A percentile compares a stretch with the other conserved stretches of the same genome.
These are phyloP conservation scores for Panagrolaimus sp. DNA, from an alignment of 1,140 invertebrate species.

Conservation along the genomic window DNA sequence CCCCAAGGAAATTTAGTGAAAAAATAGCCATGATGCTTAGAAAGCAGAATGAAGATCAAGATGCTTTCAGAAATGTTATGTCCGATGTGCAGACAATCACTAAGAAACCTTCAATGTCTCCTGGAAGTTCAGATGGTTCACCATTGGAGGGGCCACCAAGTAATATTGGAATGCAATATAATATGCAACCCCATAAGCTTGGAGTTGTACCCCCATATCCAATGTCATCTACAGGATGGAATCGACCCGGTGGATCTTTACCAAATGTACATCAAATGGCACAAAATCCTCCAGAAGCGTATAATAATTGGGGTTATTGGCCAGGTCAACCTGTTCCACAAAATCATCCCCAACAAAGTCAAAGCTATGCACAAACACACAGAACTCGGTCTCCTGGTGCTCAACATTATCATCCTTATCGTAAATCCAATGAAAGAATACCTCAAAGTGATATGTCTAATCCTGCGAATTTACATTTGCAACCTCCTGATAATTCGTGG, in stretches of 20 bases:
- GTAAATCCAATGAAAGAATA: slow-evolving; percentile 1
- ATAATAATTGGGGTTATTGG: background rate
- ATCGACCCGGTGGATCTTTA: slow-evolving; percentile 43
- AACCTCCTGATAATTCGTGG: slow-evolving; percentile 39
- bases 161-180: background rate
- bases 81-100: slow-evolving; percentile 51
- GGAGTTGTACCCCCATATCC: background rate
- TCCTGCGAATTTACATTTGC: slow-evolving; percentile 26
- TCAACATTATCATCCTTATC: slow-evolving; percentile 37
- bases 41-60: slow-evolving; percentile 55
- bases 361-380: slow-evolving; percentile 23
- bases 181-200: background rate
- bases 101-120: slow-evolving; percentile 1
- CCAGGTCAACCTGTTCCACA: background rate
- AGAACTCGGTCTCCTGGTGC: slow-evolving; percentile 44
- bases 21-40: slow-evolving; percentile 56
- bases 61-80: slow-evolving; percentile 52
- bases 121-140: background rate
- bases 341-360: background rate
- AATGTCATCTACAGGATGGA: slow-evolving; percentile 9
- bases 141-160: background rate
- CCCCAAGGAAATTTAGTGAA: slow-evolving; percentile 58
- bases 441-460: background rate
- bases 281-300: slow-evolving; percentile 19
- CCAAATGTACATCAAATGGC: slow-evolving; percentile 40